Percentiles rank a stretch among this genome's conserved stretches.
phyloP scores from a whole-genome alignment of 2,888 invertebrate species.

The Zaprionus obscuricornis region DNA sequence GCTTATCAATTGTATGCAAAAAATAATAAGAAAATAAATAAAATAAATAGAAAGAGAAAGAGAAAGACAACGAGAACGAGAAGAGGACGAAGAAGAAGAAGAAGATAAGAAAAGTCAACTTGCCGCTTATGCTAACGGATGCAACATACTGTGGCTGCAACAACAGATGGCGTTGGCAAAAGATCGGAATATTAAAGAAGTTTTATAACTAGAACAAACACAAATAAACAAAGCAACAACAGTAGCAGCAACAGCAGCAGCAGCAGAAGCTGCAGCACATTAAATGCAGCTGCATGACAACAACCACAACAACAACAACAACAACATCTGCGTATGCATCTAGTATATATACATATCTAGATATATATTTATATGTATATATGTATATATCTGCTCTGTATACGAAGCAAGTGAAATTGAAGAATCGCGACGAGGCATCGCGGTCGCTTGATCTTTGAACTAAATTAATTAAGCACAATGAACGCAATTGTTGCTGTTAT shows the following conservation, averaged over 20 bases:
- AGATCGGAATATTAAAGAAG: constrained; percentile 25
- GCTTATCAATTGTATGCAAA: no score
- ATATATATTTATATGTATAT: no score
- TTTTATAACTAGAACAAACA: constrained; percentile 49
- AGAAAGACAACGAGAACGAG: no score
- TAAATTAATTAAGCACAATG: constrained; percentile 84
- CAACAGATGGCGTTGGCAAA: constrained; percentile 37
- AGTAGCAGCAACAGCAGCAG: constrained; percentile 10
- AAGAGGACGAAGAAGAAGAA: no score
- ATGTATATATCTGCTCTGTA: neutral
- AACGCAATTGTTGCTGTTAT: constrained; percentile 81
- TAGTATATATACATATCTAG: no score
- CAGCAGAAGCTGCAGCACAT: constrained; percentile 23
- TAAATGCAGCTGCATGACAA: no score
- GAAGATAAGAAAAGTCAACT: no score
- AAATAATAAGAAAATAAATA: no score
- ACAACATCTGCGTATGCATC: constrained; percentile 1
- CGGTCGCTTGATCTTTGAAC: constrained; percentile 82
- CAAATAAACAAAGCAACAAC: constrained; percentile 47
- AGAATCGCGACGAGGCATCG: constrained; percentile 71
- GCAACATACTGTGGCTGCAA: no score
- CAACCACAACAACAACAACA: neutral
- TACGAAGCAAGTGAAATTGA: constrained; percentile 11
- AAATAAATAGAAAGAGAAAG: no score
- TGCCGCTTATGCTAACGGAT: no score